These are phyloP conservation scores for Heliconius hewitsoni DNA, from an alignment of 1,140 invertebrate genomes.

Conservation along the genomic window DNA sequence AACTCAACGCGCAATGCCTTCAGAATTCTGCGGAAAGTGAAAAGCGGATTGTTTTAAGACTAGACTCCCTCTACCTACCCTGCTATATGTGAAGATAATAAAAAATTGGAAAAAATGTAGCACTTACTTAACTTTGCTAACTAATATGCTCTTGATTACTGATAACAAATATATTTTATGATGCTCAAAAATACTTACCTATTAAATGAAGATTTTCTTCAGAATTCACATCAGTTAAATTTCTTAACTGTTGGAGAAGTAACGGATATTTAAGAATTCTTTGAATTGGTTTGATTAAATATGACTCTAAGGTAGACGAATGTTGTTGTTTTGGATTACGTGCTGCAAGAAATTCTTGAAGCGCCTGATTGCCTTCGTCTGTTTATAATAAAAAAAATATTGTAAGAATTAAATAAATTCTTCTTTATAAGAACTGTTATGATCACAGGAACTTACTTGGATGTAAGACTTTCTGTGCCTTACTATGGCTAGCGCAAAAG, in stretches of 20 bases:
- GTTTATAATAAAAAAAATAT: slow-evolving; percentile 25
- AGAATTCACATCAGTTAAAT: slow-evolving; percentile 94
- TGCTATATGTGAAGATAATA: too few relatives aligned
- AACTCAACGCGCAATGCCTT: too few relatives aligned
- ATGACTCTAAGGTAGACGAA: slow-evolving; percentile 97
- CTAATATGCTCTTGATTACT: background rate
- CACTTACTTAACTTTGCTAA: background rate
- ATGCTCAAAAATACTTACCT: slow-evolving; percentile 80
- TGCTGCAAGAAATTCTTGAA: slow-evolving; percentile 96
- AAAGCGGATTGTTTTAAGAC: too few relatives aligned
- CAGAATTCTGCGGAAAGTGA: too few relatives aligned
- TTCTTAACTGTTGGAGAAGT: slow-evolving; percentile 95
- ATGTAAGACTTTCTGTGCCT: slow-evolving; percentile 99
- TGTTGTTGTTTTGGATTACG: slow-evolving; percentile 97
- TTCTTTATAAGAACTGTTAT: background rate
- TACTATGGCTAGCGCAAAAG: slow-evolving; percentile 99
- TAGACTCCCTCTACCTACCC: too few relatives aligned
- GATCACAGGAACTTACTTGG: slow-evolving; percentile 89
- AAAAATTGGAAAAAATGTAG: background rate
- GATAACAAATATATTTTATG: background rate
- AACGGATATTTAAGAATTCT: slow-evolving; percentile 98
- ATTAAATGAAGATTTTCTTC: slow-evolving; percentile 97
- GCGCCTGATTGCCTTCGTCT: slow-evolving; percentile 97
- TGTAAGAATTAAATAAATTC: background rate
- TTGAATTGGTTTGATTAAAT: slow-evolving; percentile 99